Base-by-base conservation (phyloP, 2,113 vertebrate species). In the Dicentrarchus labrax region DNA sequence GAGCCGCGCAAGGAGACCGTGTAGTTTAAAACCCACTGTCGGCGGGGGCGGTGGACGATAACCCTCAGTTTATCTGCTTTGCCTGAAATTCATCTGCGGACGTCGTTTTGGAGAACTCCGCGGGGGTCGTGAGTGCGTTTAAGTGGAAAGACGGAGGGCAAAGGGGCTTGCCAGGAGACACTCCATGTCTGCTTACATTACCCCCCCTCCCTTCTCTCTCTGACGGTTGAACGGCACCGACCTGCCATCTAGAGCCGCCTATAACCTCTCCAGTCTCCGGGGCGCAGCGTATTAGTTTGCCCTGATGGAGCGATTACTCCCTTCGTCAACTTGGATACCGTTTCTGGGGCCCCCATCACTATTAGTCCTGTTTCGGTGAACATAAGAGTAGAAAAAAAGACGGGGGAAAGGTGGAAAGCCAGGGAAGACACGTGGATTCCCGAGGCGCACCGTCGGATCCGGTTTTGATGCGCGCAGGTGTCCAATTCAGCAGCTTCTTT, bases 361-460 rank as follows among this genome's bases (percentile, higher is more conserved):
- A 2, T 10, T 1, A 39, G n/a, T 22, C 10, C 45, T 47, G 69
- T 65, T 60, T 41, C 15, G 21, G 36, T 68, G 57, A 84, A 38
- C 6, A 57, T 6, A 39, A 36, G 15, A 65, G 21, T 0, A n/a
- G 22, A 38, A 21, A 66, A 66, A 45, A n/a, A 39, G 39, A 65
- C n/a, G 0, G 30, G 0, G n/a, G 15, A 24, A 15, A 41, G 30
- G 21, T 45, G 68, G 60, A 45, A 57, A 39, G 65, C 51, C 30
- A 30, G 64, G 24, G 47, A 2, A 59, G 70, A 72, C 80, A 83
- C 76, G 86, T 83, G 92, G 86, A 80, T 83, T 80, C 71, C 72
- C 48, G 62, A 83, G 43, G 80, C 84, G 83, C 86, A 69, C 70
- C 3, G n/a, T 65, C 57, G 72, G 71, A 66, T 79, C 71, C 17